Evolutionary conservation across 30 jellyfish, hydroid and myxozoan genomes (phyloP).

Genomic region (Catostylus mosaicus): DNA sequence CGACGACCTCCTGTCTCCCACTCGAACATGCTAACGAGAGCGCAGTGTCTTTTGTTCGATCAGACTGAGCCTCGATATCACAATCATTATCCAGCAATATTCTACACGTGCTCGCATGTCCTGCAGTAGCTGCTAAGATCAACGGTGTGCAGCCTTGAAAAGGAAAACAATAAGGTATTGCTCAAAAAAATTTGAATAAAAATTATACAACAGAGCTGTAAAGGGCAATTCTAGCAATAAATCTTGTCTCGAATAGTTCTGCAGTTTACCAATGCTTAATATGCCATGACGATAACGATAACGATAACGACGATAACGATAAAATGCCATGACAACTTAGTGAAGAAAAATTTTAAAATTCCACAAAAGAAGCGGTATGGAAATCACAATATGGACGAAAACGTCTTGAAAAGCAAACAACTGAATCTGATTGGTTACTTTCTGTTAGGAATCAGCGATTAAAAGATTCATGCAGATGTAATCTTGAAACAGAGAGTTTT

Average conservation of each 20-base stretch:
- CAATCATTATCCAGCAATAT: constrained; percentile 88
- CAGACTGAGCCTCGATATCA: constrained; percentile 98
- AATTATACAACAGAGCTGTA: not conserved
- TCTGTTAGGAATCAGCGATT: no score
- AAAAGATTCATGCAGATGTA: no score
- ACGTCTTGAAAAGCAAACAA: no score
- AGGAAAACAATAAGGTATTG: not conserved
- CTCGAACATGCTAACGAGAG: constrained; percentile 98
- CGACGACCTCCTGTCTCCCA: constrained; percentile 99
- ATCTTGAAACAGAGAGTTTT: no score
- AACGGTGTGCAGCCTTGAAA: constrained; percentile 95
- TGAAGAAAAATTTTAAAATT: no score
- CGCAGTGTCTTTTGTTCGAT: constrained; percentile 99
- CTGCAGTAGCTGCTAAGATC: constrained; percentile 99
- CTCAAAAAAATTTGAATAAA: not conserved
- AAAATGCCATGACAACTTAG: no score
- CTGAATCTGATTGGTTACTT: no score
- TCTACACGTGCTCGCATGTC: constrained; percentile 95
- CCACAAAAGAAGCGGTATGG: no score
- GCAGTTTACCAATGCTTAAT: not conserved
- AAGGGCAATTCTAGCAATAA: no score
- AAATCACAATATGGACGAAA: no score
- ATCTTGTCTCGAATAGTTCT: no score
- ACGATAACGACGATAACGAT: no score
- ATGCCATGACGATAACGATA: not conserved